phyloP scores from a whole-genome alignment of 2,888 invertebrate species.

The Phragmatobia fuliginosa region DNA sequence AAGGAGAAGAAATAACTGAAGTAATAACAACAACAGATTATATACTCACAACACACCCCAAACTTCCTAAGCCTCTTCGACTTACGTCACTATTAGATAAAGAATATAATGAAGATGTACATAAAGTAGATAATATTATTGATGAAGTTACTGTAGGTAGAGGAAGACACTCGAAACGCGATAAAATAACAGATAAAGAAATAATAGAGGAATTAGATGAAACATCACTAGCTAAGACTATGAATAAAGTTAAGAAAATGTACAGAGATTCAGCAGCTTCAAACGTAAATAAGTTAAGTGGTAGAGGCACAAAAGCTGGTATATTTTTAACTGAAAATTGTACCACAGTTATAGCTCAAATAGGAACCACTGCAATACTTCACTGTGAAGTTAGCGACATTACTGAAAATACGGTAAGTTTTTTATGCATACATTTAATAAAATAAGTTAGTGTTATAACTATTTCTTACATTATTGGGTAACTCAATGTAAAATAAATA shows the following conservation, averaged over 20 bases:
- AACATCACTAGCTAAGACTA: conserved; percentile 66
- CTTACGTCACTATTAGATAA: conserved; percentile 69
- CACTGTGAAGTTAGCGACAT: conserved; percentile 89
- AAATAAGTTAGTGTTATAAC: background rate
- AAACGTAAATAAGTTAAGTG: conserved; percentile 77
- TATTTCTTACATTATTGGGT: too few species aligned
- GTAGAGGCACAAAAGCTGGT: conserved; percentile 72
- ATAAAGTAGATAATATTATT: conserved; percentile 75
- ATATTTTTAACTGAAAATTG: conserved; percentile 88
- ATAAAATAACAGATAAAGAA: conserved; percentile 71
- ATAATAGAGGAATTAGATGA: conserved; percentile 70
- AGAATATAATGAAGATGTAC: conserved; percentile 72
- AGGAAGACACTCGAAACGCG: conserved; percentile 66
- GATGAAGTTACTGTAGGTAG: conserved; percentile 62
- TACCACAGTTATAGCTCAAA: conserved; percentile 88
- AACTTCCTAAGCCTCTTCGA: conserved; percentile 76
- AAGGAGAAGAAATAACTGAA: conserved; percentile 66
- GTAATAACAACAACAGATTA: conserved; percentile 64
- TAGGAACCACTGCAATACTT: conserved; percentile 87
- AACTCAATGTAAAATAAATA: background rate
- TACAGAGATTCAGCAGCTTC: conserved; percentile 81
- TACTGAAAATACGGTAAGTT: conserved; percentile 88
- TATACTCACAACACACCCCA: conserved; percentile 67
- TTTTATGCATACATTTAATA: background rate
- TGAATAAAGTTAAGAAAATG: conserved; percentile 83